phyloP scores from a whole-genome alignment of 2,797 vertebrate genomes.

The Anabacerthia variegaticeps region DNA sequence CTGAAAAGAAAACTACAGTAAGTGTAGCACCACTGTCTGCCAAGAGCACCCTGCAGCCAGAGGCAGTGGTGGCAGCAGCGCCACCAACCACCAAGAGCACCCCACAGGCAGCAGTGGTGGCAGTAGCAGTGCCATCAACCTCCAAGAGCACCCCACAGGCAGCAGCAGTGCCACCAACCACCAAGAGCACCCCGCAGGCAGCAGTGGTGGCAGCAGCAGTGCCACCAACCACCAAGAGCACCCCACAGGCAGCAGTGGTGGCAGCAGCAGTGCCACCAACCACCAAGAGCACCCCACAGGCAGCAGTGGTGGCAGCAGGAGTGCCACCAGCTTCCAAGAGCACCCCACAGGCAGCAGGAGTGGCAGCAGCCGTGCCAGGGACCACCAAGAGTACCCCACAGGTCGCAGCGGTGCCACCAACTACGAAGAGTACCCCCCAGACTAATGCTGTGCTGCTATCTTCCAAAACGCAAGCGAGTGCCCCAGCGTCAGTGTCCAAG shows the following conservation, averaged over 20 bases:
- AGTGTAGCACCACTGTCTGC: neutral
- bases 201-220: neutral
- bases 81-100: neutral
- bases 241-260: neutral
- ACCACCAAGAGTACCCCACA: constrained; percentile 49
- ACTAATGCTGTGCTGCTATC: neutral
- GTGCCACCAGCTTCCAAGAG: neutral
- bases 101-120: rapidly evolving
- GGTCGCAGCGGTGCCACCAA: neutral
- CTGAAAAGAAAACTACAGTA: constrained; percentile 61
- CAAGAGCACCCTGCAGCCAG: neutral
- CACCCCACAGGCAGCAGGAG: neutral
- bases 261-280: neutral
- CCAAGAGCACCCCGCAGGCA: constrained; percentile 53
- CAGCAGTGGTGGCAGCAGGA: neutral
- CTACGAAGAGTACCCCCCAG: neutral
- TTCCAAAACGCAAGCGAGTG: constrained; percentile 28
- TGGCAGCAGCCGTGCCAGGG: neutral
- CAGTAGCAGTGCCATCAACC: rapidly evolving
- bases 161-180: neutral
- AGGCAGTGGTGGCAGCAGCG: rapidly evolving
- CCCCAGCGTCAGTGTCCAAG: constrained; percentile 4
- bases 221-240: neutral
- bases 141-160: constrained; percentile 6
- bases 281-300: neutral